Base-by-base conservation (phyloP, 2,113 vertebrate species). In the Myotis brandtii region DNA sequence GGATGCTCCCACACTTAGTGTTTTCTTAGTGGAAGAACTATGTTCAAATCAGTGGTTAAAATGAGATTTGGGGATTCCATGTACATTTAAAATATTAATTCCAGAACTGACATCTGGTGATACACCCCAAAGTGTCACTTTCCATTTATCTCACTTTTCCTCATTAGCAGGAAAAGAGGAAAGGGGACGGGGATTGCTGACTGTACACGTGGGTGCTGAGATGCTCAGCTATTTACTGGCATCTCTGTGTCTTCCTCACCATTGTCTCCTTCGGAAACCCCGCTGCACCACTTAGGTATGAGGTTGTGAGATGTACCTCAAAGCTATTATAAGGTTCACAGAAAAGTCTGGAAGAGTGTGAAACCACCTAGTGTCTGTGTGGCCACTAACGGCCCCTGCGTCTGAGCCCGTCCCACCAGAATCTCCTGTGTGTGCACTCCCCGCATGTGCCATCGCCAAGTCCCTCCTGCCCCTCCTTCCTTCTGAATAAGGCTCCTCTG, bases 151-250 rank as follows among this genome's bases (percentile, higher is more conserved):
- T 43, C 13, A 5, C 56, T 52, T 18, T 27, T 75, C 83, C 48
- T 5, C 13, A 18, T 18, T 18, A 67, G 48, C 37, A 75, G 56
- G 40, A 4, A 64, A n/a, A 70, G 40, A 64, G 46, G 9, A 18
- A 2, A 30, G 1, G 20, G 3, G 3, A 9, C 0, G 0, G 20
- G 64, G 6, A 14, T 3, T 9, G 13, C 12, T 16, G 27, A 30
- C 64, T 34, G 32, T n/a, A 48, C 11, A 2, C 0, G 0, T 3
- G 13, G 66, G 34, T 46, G 12, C 34, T 1, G 5, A 34, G 17
- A 66, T 7, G 21, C 25, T 14, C 4, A 9, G 37, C 79, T 32
- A 21, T 0, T n/a, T 5, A 0, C 0, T 11, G 46, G 25, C 64
- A 21, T 21, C 46, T 72, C 87, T 70, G 21, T 32, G 30, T 67